A percentile compares a stretch with the other conserved stretches of the same genome.
phyloP scores from a whole-genome alignment of 2,888 invertebrate species.

The Cremastinae sp. region DNA sequence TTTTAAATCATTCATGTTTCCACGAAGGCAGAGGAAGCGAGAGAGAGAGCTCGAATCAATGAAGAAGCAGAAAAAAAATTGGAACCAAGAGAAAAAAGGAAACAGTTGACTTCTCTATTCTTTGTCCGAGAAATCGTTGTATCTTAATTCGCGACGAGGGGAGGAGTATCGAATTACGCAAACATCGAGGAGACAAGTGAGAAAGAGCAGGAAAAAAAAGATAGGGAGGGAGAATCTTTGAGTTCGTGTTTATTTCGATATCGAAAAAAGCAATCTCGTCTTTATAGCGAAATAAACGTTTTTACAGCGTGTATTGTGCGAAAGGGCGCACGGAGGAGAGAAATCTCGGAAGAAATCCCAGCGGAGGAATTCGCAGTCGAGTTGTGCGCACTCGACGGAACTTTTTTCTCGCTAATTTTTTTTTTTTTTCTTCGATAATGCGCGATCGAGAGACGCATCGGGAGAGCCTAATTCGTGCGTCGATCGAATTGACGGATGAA shows the following conservation, averaged over 20 bases:
- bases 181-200: slow-evolving; percentile 6
- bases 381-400: background rate
- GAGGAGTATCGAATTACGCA: slow-evolving; percentile 56
- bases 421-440: background rate
- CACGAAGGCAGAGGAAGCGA: slow-evolving; percentile 33
- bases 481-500: slow-evolving; percentile 57
- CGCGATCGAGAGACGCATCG: slow-evolving; percentile 31
- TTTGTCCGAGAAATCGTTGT: slow-evolving; percentile 42
- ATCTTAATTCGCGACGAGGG: slow-evolving; percentile 54
- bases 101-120: slow-evolving; percentile 56
- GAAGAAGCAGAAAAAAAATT: slow-evolving; percentile 3
- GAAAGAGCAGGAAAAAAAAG: background rate
- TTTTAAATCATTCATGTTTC: slow-evolving; percentile 57
- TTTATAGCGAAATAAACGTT: slow-evolving; percentile 37
- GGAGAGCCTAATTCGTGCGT: slow-evolving; percentile 57
- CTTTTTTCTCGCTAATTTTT: slow-evolving; percentile 18
- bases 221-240: slow-evolving; percentile 20
- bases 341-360: slow-evolving; percentile 40
- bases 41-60: slow-evolving; percentile 20
- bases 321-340: slow-evolving; percentile 35
- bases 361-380: slow-evolving; percentile 19
- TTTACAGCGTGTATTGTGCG: slow-evolving; percentile 25
- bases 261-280: slow-evolving; percentile 33
- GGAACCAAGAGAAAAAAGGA: slow-evolving; percentile 13
- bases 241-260: slow-evolving; percentile 17